These are phyloP conservation scores for Gadopsis marmoratus DNA, from an alignment of 2,797 vertebrate species.

Conservation along the genomic window DNA sequence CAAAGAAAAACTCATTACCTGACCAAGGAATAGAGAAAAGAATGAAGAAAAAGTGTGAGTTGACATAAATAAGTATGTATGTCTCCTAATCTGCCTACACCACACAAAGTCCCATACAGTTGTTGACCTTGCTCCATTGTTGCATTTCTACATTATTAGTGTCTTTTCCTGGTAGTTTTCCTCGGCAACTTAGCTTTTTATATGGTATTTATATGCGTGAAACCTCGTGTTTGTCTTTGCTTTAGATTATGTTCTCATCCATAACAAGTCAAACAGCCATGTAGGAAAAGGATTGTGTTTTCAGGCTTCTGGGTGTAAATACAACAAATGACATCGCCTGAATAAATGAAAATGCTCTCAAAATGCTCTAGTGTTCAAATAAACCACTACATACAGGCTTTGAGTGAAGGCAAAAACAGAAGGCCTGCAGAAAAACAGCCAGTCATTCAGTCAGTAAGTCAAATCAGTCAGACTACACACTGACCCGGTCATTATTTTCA, in stretches of 20 bases:
- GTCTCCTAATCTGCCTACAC: background rate
- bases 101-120: background rate
- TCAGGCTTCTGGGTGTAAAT: background rate
- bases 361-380: background rate
- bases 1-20: conserved; percentile 94
- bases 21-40: conserved; percentile 42
- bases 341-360: background rate
- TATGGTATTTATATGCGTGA: background rate
- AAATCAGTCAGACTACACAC: background rate
- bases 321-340: background rate
- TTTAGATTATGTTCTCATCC: background rate
- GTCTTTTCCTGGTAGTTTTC: background rate
- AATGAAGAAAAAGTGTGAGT: background rate
- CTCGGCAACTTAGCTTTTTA: background rate
- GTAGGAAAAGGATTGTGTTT: background rate
- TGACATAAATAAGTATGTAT: background rate
- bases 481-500: background rate
- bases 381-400: background rate
- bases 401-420: background rate
- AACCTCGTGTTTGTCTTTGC: background rate
- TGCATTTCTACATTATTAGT: background rate
- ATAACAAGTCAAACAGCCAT: background rate
- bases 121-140: background rate
- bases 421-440: background rate
- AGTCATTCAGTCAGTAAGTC: no score